phyloP scores from a whole-genome alignment of 64 coral and sea anemone genomes.

The Pocillopora damicornis region DNA sequence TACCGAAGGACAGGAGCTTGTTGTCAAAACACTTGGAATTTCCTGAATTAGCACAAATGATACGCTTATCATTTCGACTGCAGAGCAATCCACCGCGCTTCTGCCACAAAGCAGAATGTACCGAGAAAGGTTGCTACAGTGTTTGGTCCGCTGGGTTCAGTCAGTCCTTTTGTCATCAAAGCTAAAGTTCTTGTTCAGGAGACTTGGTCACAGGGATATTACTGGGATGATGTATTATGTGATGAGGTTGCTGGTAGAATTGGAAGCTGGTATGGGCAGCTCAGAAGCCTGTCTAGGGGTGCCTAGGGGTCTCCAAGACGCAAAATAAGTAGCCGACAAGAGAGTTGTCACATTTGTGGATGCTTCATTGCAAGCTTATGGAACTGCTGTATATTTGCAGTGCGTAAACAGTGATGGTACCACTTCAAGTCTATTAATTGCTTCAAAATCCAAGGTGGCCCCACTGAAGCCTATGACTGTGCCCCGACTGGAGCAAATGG shows the following conservation, averaged over 20 bases:
- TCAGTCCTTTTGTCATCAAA: background rate
- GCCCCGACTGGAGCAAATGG: constrained; percentile 1
- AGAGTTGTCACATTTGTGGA: constrained; percentile 30
- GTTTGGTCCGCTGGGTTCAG: constrained; percentile 41
- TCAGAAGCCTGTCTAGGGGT: background rate
- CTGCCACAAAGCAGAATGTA: constrained; percentile 29
- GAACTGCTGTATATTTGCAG: background rate
- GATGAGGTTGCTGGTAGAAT: constrained; percentile 28
- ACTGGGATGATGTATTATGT: constrained; percentile 28
- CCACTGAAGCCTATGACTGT: constrained; percentile 8
- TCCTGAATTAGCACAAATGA: constrained; percentile 29
- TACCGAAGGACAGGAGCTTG: background rate
- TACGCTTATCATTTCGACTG: background rate
- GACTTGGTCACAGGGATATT: background rate
- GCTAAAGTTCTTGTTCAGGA: constrained; percentile 24
- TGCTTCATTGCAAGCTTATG: constrained; percentile 24
- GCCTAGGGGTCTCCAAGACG: constrained; percentile 11
- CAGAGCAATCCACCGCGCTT: background rate
- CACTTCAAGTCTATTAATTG: background rate
- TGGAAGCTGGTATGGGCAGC: background rate
- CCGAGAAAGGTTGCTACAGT: constrained; percentile 13
- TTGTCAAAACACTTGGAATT: constrained; percentile 27
- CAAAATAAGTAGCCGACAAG: constrained; percentile 5
- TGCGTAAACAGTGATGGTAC: background rate
- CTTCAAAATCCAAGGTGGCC: background rate